phyloP scores from a whole-genome alignment of 2,888 invertebrate species.

The Melieria omissa region DNA sequence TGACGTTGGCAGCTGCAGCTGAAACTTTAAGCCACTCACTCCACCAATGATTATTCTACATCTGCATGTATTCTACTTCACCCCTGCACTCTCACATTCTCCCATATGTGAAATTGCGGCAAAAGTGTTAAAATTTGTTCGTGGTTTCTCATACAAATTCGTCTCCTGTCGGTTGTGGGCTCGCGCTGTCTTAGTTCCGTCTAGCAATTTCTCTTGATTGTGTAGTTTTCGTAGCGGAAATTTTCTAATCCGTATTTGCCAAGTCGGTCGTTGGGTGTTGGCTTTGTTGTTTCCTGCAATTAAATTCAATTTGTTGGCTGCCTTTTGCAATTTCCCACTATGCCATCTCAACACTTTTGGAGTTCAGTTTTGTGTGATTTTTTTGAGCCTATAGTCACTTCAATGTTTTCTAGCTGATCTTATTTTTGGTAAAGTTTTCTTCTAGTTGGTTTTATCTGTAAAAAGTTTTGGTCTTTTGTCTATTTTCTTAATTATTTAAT shows the following conservation, averaged over 20 bases:
- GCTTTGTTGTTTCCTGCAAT: conserved; percentile 26
- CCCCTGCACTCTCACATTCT: background rate
- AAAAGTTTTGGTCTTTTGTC: too few species aligned
- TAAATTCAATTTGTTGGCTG: conserved; percentile 29
- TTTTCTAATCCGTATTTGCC: too few species aligned
- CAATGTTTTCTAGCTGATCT: too few species aligned
- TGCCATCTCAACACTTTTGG: too few species aligned
- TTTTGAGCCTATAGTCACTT: too few species aligned
- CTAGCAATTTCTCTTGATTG: too few species aligned
- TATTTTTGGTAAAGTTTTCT: too few species aligned
- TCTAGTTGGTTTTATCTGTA: too few species aligned
- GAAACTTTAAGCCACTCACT: background rate
- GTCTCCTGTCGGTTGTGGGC: too few species aligned
- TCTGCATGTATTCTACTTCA: background rate
- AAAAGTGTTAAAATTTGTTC: conserved; percentile 23
- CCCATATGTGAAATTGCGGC: conserved; percentile 9
- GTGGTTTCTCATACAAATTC: background rate
- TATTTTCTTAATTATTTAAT: too few species aligned
- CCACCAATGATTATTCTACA: conserved; percentile 5
- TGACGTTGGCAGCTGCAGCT: background rate
- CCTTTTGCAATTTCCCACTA: background rate
- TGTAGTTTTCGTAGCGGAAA: background rate
- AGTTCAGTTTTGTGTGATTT: too few species aligned
- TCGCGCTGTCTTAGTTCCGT: too few species aligned
- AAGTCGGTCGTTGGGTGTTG: background rate